Evolutionary conservation across 2,888 invertebrate species (phyloP), one percentile per base, ranked within the genome.

Genomic region (Aproaerema taeniolella): DNA sequence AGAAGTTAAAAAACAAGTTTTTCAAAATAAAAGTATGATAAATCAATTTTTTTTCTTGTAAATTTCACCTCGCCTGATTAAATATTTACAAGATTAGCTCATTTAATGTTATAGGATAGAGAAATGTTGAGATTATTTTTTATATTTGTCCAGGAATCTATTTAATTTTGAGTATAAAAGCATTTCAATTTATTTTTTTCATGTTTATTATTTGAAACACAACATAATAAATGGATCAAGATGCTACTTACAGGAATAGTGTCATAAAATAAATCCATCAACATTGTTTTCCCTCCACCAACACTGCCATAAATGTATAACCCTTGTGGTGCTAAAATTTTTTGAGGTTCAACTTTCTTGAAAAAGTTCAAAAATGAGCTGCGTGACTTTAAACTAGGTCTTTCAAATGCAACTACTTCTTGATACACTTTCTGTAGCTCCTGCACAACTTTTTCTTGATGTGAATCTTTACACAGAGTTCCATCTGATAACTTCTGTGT

Each of bases 251-350:
- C 81, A 40, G 86, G 85, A 15, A 80, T 59, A 50, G 76, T 78
- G 56, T 96, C 91, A 86, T 93, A 96, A 83, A 99, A 99, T 60
- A 99, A 82, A 82, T 99, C 99, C 99, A 99, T 99, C 42, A 99
- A 83, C 93, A 99, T 99, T 4, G 99, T 99, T 88, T 99, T 99
- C 31, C 99, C 99, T 55, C 96, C 95, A 31, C 97, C 96, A 47
- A 96, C 96, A 63, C 96, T 93, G 40, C 97, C 97, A 79, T 93
- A 91, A 43, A 97, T 91, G 64, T 98, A 97, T 8, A 97, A 78
- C 3, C 97, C 97, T 73, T 91, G 91, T 1, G 94, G 94, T 26
- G 88, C 87, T 46, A 86, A 73, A 16, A 83, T 76, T 47, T 85
- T 87, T 35, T 62, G 62, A 1, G 87, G 76, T 49, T 74, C 61